These are phyloP conservation scores for Bufo gargarizans DNA, from an alignment of 2,113 vertebrate genomes.

Conservation along the genomic window DNA sequence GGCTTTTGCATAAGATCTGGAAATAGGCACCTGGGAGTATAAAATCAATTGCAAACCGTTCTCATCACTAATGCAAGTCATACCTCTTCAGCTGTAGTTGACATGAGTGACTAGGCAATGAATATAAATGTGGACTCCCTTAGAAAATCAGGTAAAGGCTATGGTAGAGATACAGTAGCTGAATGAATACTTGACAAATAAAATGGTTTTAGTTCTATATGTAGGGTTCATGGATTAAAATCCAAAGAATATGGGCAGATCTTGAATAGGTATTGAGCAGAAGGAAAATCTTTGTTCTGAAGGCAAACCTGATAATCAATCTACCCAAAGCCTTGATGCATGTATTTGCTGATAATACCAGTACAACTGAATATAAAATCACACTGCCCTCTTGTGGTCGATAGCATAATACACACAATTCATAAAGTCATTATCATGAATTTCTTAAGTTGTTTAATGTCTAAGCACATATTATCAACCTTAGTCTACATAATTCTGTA, in stretches of 20 bases:
- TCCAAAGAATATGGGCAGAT: background rate
- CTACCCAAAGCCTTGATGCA: constrained; percentile 4
- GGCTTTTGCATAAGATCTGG: constrained; percentile 13
- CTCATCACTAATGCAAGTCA: constrained; percentile 18
- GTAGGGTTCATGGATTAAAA: background rate
- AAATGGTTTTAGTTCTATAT: background rate
- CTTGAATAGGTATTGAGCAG: background rate
- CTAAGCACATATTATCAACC: background rate
- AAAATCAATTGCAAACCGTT: constrained; percentile 36
- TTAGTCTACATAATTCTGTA: background rate
- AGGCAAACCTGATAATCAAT: background rate
- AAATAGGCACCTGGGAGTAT: constrained; percentile 42
- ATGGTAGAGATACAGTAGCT: background rate
- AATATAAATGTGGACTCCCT: background rate
- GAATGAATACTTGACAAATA: background rate
- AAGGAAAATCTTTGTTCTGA: background rate
- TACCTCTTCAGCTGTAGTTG: background rate
- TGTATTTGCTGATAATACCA: background rate
- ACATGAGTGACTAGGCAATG: constrained; percentile 2
- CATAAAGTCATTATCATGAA: background rate
- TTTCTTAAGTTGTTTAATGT: background rate
- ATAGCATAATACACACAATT: background rate
- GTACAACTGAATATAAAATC: background rate
- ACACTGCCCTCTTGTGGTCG: constrained; percentile 37
- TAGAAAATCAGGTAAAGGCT: constrained; percentile 10